These are phyloP conservation scores for Eledona agricola DNA, from an alignment of 2,888 invertebrate genomes.

Conservation along the genomic window DNA sequence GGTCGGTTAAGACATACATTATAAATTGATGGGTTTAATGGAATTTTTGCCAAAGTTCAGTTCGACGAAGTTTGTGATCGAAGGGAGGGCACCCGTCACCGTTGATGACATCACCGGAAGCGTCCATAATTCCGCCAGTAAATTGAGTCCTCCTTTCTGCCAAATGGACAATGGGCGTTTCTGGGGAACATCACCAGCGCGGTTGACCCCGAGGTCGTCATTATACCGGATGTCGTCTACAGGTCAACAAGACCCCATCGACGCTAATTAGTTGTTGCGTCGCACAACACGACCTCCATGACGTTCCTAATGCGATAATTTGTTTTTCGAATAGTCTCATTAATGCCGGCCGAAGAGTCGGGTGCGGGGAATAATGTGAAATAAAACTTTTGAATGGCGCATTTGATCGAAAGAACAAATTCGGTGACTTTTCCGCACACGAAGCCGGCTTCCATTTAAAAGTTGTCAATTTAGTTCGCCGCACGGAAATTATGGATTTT, in stretches of 20 bases:
- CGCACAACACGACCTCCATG: constrained; percentile 12
- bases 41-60: too few relatives aligned
- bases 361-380: constrained; percentile 17
- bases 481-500: too few relatives aligned
- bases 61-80: too few relatives aligned
- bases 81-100: constrained; percentile 17
- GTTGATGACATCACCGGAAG: constrained; percentile 36
- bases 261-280: constrained; percentile 32
- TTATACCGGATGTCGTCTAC: constrained; percentile 35
- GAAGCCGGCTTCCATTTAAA: too few relatives aligned
- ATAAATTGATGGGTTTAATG: too few relatives aligned
- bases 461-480: too few relatives aligned
- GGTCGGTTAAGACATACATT: too few relatives aligned
- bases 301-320: constrained; percentile 28
- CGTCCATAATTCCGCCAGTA: constrained; percentile 32
- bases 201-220: constrained; percentile 37
- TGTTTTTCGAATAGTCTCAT: constrained; percentile 26
- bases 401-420: too few relatives aligned
- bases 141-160: constrained; percentile 31
- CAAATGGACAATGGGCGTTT: constrained; percentile 26
- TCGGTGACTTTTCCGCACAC: too few relatives aligned
- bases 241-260: constrained; percentile 32
- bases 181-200: constrained; percentile 20
- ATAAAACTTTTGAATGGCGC: constrained; percentile 16
- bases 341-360: constrained; percentile 17